Base-by-base conservation (phyloP, 2,113 vertebrate species). In the Oenanthe melanoleuca region DNA sequence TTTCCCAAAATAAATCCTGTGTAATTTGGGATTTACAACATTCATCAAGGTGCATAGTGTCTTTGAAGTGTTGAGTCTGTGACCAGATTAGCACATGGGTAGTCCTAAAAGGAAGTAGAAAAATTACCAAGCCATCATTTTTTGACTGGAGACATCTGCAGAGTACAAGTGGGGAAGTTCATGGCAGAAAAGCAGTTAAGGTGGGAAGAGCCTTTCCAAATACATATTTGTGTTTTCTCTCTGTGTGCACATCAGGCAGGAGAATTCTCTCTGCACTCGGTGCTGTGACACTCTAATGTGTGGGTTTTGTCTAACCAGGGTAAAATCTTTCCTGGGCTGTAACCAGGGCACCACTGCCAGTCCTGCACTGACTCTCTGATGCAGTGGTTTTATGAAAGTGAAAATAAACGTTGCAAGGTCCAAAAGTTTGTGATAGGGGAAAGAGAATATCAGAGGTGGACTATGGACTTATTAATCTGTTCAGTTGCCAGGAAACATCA, bases 401-500 rank as follows among this genome's bases (percentile, higher is more conserved):
- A 94, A 93, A 96, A 92, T 67, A 82, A 79, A 79, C 0, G 6
- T 96, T 88, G 23, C 86, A 96, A 95, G 61, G 94, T 97, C 69
- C 90, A 96, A 92, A 93, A 93, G 88, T 77, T 95, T 71, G 31
- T 64, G 75, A 90, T 71, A 83, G 69, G 20, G 34, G 34, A 53
- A 86, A 71, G 31, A 67, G 21, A 94, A 21, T 86, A 94, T 92
- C 71, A 66, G 72, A 90, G 37, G 65, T 0, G 82, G 80, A 96
- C 85, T 95, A 80, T 94, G 93, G 90, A 96, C 82, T 92, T 93
- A 95, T 86, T 94, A 89, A 87, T 83, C 80, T 80, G 26, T 47
- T 88, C 93, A 34, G 84, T 94, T 93, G 80, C 93, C 80, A 89
- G 74, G 92, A 91, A 93, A 86, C 80, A 70, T 83, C 50, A 92